These are phyloP conservation scores for Tarsius wallacei DNA, from an alignment of 2,797 vertebrate genomes.

Conservation along the genomic window DNA sequence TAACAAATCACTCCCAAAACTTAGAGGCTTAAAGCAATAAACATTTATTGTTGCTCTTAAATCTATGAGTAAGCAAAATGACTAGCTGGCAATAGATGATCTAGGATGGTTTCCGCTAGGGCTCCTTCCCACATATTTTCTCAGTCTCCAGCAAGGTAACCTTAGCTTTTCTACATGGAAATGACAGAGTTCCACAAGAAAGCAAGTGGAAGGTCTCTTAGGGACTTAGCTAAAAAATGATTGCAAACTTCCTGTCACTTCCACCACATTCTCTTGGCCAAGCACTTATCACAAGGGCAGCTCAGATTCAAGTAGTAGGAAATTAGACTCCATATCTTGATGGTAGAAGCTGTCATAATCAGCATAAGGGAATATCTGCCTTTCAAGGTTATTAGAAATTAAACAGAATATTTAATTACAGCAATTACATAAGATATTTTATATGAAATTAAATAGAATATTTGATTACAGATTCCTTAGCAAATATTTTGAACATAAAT, in stretches of 20 bases:
- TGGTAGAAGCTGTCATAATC: neutral
- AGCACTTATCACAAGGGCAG: neutral
- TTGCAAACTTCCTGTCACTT: neutral
- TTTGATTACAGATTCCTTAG: neutral
- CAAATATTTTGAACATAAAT: slow-evolving; percentile 50
- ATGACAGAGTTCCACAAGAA: neutral
- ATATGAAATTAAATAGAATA: slow-evolving; percentile 4
- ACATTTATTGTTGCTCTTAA: neutral
- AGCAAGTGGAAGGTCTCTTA: neutral
- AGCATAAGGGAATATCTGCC: neutral
- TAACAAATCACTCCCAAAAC: neutral
- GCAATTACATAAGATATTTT: neutral
- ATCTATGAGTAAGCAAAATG: neutral
- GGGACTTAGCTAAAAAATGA: neutral
- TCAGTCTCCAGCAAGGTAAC: neutral
- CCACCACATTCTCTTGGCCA: neutral
- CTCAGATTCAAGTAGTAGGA: slow-evolving; percentile 28
- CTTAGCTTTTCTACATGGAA: neutral
- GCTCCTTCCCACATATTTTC: neutral
- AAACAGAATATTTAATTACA: slow-evolving; percentile 17
- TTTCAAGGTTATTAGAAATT: slow-evolving; percentile 10
- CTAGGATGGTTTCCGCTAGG: neutral
- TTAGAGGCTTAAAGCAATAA: slow-evolving; percentile 30
- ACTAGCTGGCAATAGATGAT: neutral
- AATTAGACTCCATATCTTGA: neutral